Conservation (phyloP, 2,797 vertebrate species). For the Pachyuromys duprasi region DNA sequence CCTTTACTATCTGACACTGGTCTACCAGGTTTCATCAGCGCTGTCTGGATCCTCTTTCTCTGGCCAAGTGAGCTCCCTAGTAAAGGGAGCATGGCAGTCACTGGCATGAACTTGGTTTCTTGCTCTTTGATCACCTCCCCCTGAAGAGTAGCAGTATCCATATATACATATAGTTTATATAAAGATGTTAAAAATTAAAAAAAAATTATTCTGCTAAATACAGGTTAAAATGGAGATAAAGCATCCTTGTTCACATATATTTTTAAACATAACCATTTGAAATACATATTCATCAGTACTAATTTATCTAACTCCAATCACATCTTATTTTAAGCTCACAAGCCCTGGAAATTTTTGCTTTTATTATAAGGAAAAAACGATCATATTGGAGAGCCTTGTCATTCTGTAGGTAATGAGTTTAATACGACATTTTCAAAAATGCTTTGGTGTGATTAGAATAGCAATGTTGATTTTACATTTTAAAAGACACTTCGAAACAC, state of each 20-base stretch:
- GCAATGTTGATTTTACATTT: constrained; percentile 84
- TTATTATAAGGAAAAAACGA: constrained; percentile 86
- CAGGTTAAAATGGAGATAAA: constrained; percentile 54
- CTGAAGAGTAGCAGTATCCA: background rate
- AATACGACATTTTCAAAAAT: constrained; percentile 80
- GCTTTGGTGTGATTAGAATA: constrained; percentile 78
- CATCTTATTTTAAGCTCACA: constrained; percentile 80
- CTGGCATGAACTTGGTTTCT: no score
- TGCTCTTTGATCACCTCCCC: no score
- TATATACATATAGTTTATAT: background rate
- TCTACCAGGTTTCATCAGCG: no score
- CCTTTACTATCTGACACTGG: no score
- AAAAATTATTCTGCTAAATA: constrained; percentile 30
- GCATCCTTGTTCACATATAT: background rate
- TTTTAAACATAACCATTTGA: constrained; percentile 57
- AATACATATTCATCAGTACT: constrained; percentile 83
- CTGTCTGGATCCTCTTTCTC: no score
- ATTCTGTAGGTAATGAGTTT: constrained; percentile 82
- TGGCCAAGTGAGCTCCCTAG: no score
- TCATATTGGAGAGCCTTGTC: constrained; percentile 81
- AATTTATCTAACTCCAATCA: constrained; percentile 82
- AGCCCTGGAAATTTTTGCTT: constrained; percentile 81
- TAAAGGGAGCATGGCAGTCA: no score
- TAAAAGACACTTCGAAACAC: constrained; percentile 76
- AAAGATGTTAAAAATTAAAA: constrained; percentile 13